Evolutionary conservation across 2,888 invertebrate genomes (phyloP), one percentile per base, ranked within the genome.

Genomic region (Mesorhabditis spiculigera): DNA sequence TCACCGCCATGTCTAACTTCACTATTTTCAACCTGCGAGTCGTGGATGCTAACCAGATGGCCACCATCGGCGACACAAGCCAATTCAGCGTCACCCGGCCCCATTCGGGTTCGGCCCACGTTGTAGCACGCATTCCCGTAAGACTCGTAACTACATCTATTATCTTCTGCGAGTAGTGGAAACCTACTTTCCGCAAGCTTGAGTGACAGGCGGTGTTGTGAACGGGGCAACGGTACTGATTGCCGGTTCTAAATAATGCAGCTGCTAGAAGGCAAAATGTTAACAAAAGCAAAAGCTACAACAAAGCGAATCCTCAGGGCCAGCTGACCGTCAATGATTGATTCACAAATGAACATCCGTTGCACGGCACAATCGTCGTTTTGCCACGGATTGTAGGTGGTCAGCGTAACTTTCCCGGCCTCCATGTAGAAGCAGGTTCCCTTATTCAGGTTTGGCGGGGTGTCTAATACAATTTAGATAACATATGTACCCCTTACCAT

Each of bases 341-440:
- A 50, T n/a, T 50, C 58, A n/a, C 58, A 50, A n/a, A 50, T 50
- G 58, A 50, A 50, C 8, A 13, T 50, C 58, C 58, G 8, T 50
- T 50, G 58, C n/a, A n/a, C 58, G 10, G 58, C n/a, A n/a, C 58
- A 50, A 50, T 50, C 58, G n/a, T 50, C 58, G n/a, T 50, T 50
- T n/a, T 50, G 58, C 58, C 58, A 50, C n/a, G 58, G 58, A 50
- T 50, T 50, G 58, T 50, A 50, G 8, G 8, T 50, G 58, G 58
- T 50, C 58, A 50, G n/a, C 8, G 8, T n/a, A n/a, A 50, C n/a
- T n/a, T 50, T 50, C n/a, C 58, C 58, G 10, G 58, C 58, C 58
- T 50, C 58, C 58, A 50, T 50, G n/a, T 50, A 50, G 58, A 50
- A 50, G 58, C 58, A 50, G 8, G 58, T 50, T 50, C 58, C 58